phyloP scores from a whole-genome alignment of 2,113 vertebrate species.

The Psilopogon haemacephalus region DNA sequence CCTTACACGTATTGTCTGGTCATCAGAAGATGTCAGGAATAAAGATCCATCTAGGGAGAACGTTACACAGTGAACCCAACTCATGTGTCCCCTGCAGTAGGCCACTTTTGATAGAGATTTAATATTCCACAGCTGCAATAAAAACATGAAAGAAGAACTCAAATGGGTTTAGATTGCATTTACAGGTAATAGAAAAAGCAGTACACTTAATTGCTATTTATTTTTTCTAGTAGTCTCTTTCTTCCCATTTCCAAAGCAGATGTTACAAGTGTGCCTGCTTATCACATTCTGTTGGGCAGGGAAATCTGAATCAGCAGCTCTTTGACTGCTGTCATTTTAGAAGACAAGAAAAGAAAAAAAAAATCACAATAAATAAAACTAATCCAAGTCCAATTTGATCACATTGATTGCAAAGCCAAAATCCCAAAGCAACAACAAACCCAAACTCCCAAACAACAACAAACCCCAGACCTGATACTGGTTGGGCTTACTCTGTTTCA shows the following conservation, averaged over 20 bases:
- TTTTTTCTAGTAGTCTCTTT: background rate
- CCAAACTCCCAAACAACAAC: background rate
- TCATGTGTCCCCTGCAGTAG: constrained; percentile 92
- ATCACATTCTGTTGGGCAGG: background rate
- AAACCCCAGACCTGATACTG: background rate
- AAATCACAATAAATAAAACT: background rate
- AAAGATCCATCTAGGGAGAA: constrained; percentile 90
- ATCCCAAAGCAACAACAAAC: background rate
- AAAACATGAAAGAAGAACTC: constrained; percentile 22
- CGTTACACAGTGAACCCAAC: constrained; percentile 90
- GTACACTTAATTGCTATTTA: background rate
- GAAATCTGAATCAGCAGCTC: background rate
- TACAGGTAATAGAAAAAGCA: background rate
- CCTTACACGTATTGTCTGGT: constrained; percentile 91
- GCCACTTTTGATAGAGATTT: constrained; percentile 86
- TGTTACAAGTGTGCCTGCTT: background rate
- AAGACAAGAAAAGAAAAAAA: background rate
- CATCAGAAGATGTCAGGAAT: constrained; percentile 94
- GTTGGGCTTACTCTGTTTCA: background rate
- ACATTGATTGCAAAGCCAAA: background rate
- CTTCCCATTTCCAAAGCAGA: background rate
- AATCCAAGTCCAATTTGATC: background rate
- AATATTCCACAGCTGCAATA: constrained; percentile 88
- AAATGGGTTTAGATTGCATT: background rate
- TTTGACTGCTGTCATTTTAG: background rate